A percentile compares a stretch with the other conserved stretches of the same genome.
Conservation (phyloP, 2,888 invertebrate species). For the Chrysolina haemoptera region DNA sequence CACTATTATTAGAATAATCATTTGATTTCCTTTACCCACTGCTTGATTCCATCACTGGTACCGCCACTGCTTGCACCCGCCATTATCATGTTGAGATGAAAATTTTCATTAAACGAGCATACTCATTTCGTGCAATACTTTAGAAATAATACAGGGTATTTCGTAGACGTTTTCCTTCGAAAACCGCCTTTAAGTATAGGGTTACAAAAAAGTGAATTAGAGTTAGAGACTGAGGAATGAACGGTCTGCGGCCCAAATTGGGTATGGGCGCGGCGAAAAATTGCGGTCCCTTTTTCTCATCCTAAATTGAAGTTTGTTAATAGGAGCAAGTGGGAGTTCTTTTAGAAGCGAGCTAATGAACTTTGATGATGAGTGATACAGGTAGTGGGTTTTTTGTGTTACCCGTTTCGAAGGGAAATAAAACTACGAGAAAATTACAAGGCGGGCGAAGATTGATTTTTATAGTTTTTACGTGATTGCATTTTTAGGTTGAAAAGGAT, state of each 20-base stretch:
- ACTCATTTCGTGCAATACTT: slow-evolving; percentile 30
- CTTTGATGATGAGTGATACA: slow-evolving; percentile 30
- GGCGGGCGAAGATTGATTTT: slow-evolving; percentile 22
- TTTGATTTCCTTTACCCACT: too few relatives aligned
- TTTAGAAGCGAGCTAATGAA: slow-evolving; percentile 21
- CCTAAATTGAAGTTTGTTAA: slow-evolving; percentile 27
- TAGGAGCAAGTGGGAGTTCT: slow-evolving; percentile 28
- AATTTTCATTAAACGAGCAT: slow-evolving; percentile 6
- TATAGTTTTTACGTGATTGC: slow-evolving; percentile 21
- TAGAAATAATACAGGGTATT: slow-evolving; percentile 24
- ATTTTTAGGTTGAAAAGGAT: slow-evolving; percentile 3
- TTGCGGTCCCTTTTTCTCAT: slow-evolving; percentile 25
- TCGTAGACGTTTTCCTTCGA: slow-evolving; percentile 14
- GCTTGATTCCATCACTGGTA: too few relatives aligned
- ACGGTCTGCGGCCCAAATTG: slow-evolving; percentile 12
- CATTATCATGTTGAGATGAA: not conserved
- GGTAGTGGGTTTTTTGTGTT: slow-evolving; percentile 27
- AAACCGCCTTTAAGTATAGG: slow-evolving; percentile 27
- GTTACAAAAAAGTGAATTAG: slow-evolving; percentile 28
- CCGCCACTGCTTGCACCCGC: too few relatives aligned
- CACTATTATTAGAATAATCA: too few relatives aligned
- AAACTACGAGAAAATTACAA: slow-evolving; percentile 19
- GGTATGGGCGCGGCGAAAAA: slow-evolving; percentile 16
- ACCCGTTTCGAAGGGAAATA: slow-evolving; percentile 16
- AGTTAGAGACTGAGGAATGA: slow-evolving; percentile 7